A percentile compares a stretch with the other conserved stretches of the same genome.
These are phyloP conservation scores for Tribolium madens DNA, from an alignment of 1,140 invertebrate genomes.

Conservation along the genomic window DNA sequence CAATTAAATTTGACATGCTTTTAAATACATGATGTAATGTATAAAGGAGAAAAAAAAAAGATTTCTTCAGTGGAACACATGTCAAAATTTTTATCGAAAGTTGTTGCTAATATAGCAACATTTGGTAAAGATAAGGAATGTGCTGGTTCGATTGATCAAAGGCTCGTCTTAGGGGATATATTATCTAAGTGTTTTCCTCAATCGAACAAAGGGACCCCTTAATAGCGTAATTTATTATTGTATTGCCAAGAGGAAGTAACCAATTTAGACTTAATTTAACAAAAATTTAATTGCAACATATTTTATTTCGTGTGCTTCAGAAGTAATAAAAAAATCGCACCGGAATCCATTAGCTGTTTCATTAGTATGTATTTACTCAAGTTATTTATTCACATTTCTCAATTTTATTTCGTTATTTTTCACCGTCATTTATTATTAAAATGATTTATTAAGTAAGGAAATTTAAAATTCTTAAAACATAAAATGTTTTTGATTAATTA, in stretches of 20 bases:
- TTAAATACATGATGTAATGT: too few relatives aligned
- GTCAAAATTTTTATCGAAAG: too few relatives aligned
- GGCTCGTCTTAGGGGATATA: not conserved
- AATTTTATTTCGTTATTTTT: not conserved
- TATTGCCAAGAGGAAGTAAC: not conserved
- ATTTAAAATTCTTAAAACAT: conserved; percentile 14
- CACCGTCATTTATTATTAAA: conserved; percentile 16
- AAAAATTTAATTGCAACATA: not conserved
- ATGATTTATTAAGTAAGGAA: conserved; percentile 16
- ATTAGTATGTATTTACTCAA: not conserved
- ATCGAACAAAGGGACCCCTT: conserved; percentile 6
- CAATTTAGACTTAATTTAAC: not conserved
- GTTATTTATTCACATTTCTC: not conserved
- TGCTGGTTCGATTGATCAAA: conserved; percentile 4
- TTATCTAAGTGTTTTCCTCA: conserved; percentile 23
- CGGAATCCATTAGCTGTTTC: not conserved
- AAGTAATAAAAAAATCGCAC: not conserved
- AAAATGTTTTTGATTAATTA: conserved; percentile 18
- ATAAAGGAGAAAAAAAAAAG: too few relatives aligned
- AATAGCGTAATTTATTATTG: conserved; percentile 26
- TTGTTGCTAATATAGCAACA: too few relatives aligned
- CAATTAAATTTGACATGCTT: too few relatives aligned
- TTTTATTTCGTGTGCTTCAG: not conserved
- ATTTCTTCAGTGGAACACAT: too few relatives aligned
- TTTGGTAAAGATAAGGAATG: not conserved